phyloP scores from a whole-genome alignment of 2,113 vertebrate genomes.

The Eulemur rufifrons region DNA sequence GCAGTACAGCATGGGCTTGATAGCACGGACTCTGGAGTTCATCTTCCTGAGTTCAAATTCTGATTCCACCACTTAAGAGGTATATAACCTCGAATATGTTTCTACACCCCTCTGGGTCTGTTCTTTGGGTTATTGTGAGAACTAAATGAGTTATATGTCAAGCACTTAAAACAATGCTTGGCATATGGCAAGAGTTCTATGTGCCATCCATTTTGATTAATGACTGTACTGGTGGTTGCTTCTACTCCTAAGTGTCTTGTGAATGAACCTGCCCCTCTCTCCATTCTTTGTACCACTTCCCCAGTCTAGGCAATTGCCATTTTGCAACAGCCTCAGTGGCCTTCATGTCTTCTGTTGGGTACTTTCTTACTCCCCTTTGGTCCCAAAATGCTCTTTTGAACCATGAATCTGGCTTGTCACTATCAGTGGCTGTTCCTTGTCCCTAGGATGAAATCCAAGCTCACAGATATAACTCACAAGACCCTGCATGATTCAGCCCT shows the following conservation, averaged over 20 bases:
- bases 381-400: conserved; percentile 8
- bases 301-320: not conserved
- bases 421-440: not conserved
- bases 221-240: not conserved
- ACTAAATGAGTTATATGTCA: not conserved
- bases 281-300: not conserved
- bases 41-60: not conserved
- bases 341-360: not conserved
- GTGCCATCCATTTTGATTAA: not conserved
- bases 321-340: not conserved
- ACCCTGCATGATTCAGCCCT: not conserved
- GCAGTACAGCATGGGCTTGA: not conserved
- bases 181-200: not conserved
- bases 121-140: not conserved
- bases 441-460: not conserved
- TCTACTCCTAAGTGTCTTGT: not conserved
- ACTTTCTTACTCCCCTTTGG: not conserved
- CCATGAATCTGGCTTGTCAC: not conserved
- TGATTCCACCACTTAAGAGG: not conserved
- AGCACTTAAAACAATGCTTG: not conserved
- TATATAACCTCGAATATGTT: not conserved
- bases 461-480: not conserved
- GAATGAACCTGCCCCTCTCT: not conserved
- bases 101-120: not conserved
- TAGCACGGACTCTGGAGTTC: not conserved